Conservation (phyloP, 2,113 vertebrate species). For the Anarhynchus alexandrinus region DNA sequence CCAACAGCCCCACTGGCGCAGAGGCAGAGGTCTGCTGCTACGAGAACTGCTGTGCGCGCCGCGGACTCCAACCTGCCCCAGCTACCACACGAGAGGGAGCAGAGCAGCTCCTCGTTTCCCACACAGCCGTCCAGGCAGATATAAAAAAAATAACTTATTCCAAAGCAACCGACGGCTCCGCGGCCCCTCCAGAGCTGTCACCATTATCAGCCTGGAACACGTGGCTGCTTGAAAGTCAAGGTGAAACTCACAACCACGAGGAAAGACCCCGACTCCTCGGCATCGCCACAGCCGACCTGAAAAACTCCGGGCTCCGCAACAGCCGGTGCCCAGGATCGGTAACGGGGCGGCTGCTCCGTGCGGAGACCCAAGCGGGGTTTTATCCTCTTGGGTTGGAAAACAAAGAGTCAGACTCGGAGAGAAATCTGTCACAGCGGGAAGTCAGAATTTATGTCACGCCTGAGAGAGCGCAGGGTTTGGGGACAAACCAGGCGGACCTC, state of each 20-base stretch:
- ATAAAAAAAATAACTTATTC: background rate
- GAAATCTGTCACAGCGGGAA: background rate
- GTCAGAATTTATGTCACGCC: background rate
- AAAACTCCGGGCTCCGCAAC: background rate
- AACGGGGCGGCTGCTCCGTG: background rate
- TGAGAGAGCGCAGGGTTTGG: background rate
- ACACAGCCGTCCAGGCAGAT: background rate
- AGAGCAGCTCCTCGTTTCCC: background rate
- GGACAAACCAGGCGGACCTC: background rate
- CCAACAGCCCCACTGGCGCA: background rate
- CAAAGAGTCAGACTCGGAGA: background rate
- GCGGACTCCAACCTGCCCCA: background rate
- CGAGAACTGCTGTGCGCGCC: fast-evolving
- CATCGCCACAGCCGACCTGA: fast-evolving
- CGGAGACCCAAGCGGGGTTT: background rate
- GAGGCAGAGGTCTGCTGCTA: background rate
- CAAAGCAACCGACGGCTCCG: background rate
- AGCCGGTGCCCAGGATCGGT: background rate
- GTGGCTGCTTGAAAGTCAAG: background rate
- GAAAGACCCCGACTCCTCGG: background rate
- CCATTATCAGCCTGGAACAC: fast-evolving
- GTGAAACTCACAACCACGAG: background rate
- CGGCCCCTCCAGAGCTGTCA: background rate
- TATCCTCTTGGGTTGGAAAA: background rate
- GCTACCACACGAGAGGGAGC: background rate